These are phyloP conservation scores for Acleris sparsana DNA, from an alignment of 2,888 invertebrate species.

Conservation along the genomic window DNA sequence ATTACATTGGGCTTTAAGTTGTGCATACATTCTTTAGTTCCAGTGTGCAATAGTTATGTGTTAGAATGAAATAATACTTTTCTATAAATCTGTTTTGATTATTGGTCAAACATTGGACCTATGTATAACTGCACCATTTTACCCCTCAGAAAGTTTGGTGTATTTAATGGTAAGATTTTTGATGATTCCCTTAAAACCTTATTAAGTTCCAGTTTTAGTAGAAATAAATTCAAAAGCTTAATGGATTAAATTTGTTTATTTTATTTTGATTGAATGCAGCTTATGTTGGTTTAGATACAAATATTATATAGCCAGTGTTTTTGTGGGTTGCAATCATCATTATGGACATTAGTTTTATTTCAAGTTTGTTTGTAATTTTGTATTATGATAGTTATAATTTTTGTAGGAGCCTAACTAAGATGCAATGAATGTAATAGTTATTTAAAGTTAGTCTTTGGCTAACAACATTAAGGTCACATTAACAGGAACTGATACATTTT, in stretches of 20 bases:
- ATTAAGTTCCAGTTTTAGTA: too few relatives aligned
- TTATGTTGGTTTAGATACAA: background rate
- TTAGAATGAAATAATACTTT: background rate
- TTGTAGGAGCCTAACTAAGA: conserved; percentile 35
- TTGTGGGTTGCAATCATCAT: background rate
- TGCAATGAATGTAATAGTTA: conserved; percentile 36
- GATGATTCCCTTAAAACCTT: too few relatives aligned
- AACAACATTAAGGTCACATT: conserved; percentile 37
- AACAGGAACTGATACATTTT: conserved; percentile 13
- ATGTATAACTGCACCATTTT: background rate
- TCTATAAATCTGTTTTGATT: background rate
- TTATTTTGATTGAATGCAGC: background rate
- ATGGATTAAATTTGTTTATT: too few relatives aligned
- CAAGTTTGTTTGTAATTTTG: conserved; percentile 23
- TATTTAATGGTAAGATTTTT: conserved; percentile 3
- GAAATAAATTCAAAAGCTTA: too few relatives aligned
- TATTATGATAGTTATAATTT: conserved; percentile 28
- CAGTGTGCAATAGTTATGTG: background rate
- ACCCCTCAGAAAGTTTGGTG: conserved; percentile 23
- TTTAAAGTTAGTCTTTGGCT: conserved; percentile 40
- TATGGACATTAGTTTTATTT: conserved; percentile 10
- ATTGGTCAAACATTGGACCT: background rate
- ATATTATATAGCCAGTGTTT: background rate
- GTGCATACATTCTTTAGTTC: conserved; percentile 7
- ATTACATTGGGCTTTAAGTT: conserved; percentile 37